Evolutionary conservation across 1,140 invertebrate species (phyloP).

Genomic region (Apis mellifera): Amel_HAv3.1 CM009931.2:15417501-15418000

Average conservation of each 20-base stretch:
- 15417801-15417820: slow-evolving; percentile 55
- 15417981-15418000: slow-evolving; percentile 61
- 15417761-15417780: slow-evolving; percentile 75
- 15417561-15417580: slow-evolving; percentile 47
- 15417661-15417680: too few relatives aligned
- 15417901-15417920: slow-evolving; percentile 43
- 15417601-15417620: not conserved
- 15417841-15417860: slow-evolving; percentile 36
- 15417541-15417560: slow-evolving; percentile 58
- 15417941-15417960: slow-evolving; percentile 65
- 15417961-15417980: slow-evolving; percentile 70
- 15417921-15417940: slow-evolving; percentile 19
- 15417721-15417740: slow-evolving; percentile 23
- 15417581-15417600: slow-evolving; percentile 56
- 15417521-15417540: slow-evolving; percentile 51
- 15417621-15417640: not conserved
- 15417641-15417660: not conserved
- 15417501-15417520: slow-evolving; percentile 38
- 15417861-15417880: slow-evolving; percentile 40
- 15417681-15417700: not conserved
- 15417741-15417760: slow-evolving; percentile 55
- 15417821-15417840: slow-evolving; percentile 69
- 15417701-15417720: slow-evolving; percentile 3
- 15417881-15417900: slow-evolving; percentile 76
- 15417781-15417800: slow-evolving; percentile 75